Evolutionary conservation across 53 echinoderm and acorn worm species (phyloP).

Genomic region (Luidia sarsii): DNA sequence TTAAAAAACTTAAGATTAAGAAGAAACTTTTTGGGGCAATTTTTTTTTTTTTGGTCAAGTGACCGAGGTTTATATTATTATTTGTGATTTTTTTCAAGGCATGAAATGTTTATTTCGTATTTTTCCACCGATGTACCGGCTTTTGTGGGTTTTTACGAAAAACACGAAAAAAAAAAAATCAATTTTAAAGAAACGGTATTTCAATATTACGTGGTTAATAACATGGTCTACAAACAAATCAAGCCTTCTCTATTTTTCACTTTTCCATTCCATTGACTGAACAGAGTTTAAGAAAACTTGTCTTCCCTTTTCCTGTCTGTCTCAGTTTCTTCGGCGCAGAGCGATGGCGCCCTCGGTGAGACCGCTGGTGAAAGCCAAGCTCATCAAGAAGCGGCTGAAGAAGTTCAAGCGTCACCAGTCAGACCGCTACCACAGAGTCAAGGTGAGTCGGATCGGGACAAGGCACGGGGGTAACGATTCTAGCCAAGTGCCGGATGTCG

Average conservation of each 20-base stretch:
- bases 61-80: too few relatives aligned
- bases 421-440: slow-evolving; percentile 85
- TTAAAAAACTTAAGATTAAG: too few relatives aligned
- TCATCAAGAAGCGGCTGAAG: slow-evolving; percentile 92
- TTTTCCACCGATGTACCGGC: not conserved
- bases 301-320: not conserved
- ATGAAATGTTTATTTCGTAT: too few relatives aligned
- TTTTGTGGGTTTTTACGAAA: not conserved
- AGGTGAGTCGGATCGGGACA: slow-evolving; percentile 58
- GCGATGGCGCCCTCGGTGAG: slow-evolving; percentile 89
- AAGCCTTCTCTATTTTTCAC: not conserved
- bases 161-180: not conserved
- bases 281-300: not conserved
- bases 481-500: too few relatives aligned
- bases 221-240: not conserved
- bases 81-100: too few relatives aligned
- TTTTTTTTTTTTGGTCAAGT: too few relatives aligned
- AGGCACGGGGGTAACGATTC: too few relatives aligned
- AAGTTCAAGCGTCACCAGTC: slow-evolving; percentile 90
- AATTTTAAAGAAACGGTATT: not conserved
- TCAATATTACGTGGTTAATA: not conserved
- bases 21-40: too few relatives aligned
- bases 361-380: slow-evolving; percentile 79
- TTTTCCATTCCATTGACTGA: not conserved
- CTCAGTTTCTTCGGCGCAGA: not conserved